These are phyloP conservation scores for Lophius piscatorius DNA, from an alignment of 2,113 vertebrate species.

Conservation along the genomic window DNA sequence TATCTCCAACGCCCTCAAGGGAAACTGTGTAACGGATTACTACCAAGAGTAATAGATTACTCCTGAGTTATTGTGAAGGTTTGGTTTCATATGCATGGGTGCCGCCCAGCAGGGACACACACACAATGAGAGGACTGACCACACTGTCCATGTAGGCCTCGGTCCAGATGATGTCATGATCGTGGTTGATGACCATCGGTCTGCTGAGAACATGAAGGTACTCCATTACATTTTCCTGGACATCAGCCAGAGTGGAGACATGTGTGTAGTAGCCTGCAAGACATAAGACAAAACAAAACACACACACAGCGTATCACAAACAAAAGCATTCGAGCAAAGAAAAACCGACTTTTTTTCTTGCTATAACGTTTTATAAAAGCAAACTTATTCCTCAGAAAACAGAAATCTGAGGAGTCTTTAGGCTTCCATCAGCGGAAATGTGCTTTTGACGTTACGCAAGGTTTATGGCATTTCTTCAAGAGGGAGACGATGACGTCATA, in stretches of 20 bases:
- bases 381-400: conserved; percentile 33
- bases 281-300: conserved; percentile 9
- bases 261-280: conserved; percentile 94
- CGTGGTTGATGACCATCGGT: conserved; percentile 97
- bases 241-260: conserved; percentile 91
- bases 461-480: conserved; percentile 52
- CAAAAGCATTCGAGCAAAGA: background rate
- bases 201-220: conserved; percentile 96
- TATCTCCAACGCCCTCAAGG: background rate
- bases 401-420: conserved; percentile 21
- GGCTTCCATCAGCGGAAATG: conserved; percentile 9
- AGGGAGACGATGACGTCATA: conserved; percentile 55
- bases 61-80: conserved; percentile 2
- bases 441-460: conserved; percentile 18
- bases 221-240: conserved; percentile 98
- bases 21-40: background rate
- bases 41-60: background rate
- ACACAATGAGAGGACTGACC: conserved; percentile 76
- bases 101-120: background rate
- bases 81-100: background rate
- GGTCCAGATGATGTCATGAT: conserved; percentile 97
- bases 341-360: conserved; percentile 22
- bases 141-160: conserved; percentile 97
- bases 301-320: conserved; percentile 8
- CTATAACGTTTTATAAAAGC: conserved; percentile 9